A percentile compares a stretch with the other conserved stretches of the same genome.
phyloP scores from a whole-genome alignment of 2,113 vertebrate genomes.

The Eptesicus fuscus region DNA sequence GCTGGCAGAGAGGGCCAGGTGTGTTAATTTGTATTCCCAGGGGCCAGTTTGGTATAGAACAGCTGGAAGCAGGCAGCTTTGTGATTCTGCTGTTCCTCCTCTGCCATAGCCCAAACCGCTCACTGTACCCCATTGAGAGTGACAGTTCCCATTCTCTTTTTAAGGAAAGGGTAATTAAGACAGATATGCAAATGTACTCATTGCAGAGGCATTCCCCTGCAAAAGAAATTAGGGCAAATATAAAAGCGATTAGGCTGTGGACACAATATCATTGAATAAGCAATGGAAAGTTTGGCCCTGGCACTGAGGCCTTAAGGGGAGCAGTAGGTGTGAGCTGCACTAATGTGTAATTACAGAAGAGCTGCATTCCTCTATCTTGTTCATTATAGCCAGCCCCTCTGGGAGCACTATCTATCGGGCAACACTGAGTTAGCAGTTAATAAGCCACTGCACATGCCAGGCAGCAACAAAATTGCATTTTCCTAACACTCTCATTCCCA shows the following conservation, averaged over 20 bases:
- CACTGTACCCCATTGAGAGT: background rate
- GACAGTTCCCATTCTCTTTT: background rate
- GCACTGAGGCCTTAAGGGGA: background rate
- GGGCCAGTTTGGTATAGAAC: background rate
- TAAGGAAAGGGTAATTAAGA: slow-evolving; percentile 2
- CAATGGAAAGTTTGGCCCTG: background rate
- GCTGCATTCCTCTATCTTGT: background rate
- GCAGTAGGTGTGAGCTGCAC: background rate
- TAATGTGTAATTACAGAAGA: slow-evolving; percentile 31
- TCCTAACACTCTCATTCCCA: background rate
- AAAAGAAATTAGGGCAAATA: slow-evolving; percentile 38
- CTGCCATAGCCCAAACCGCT: background rate
- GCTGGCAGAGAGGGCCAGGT: background rate
- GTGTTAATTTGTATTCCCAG: background rate
- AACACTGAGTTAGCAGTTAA: slow-evolving; percentile 49
- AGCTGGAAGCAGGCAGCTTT: background rate
- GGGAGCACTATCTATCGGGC: background rate
- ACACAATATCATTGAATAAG: slow-evolving; percentile 24
- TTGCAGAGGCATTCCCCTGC: background rate
- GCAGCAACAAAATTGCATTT: background rate
- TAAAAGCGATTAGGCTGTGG: slow-evolving; percentile 33
- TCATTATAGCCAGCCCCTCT: background rate
- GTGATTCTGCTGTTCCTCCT: background rate
- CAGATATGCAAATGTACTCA: background rate
- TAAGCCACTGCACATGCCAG: background rate